Conservation (phyloP, 2,888 invertebrate species). For the Chymomyza caudatula region DNA sequence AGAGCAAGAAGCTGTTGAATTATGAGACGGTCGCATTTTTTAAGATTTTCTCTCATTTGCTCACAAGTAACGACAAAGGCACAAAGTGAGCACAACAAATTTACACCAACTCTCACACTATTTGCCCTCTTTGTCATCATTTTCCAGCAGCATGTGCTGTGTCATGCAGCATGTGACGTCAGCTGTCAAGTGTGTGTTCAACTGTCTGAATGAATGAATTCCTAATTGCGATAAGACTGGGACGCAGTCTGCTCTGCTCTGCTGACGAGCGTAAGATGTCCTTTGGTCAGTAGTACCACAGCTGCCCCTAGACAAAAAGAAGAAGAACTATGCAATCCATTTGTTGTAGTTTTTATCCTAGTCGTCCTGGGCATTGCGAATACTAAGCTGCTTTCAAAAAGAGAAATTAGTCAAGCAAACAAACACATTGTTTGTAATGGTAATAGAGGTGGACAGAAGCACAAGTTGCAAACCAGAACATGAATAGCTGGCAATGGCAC, state of each 20-base stretch:
- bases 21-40: slow-evolving; percentile 24
- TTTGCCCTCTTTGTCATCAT: not conserved
- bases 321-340: slow-evolving; percentile 1
- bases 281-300: slow-evolving; percentile 1
- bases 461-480: no score
- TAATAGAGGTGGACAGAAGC: not conserved
- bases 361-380: not conserved
- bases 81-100: not conserved
- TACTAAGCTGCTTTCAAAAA: not conserved
- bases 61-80: slow-evolving; percentile 7
- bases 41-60: slow-evolving; percentile 31
- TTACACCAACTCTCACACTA: not conserved
- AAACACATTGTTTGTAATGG: not conserved
- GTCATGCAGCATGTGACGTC: slow-evolving; percentile 19
- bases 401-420: slow-evolving; percentile 4
- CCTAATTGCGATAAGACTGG: slow-evolving; percentile 65
- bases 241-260: slow-evolving; percentile 37
- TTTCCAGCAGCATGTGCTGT: not conserved
- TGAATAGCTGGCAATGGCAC: no score
- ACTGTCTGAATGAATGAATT: slow-evolving; percentile 53
- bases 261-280: slow-evolving; percentile 47
- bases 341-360: not conserved
- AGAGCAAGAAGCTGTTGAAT: not conserved
- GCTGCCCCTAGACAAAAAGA: not conserved
- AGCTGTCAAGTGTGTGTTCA: slow-evolving; percentile 51